Conservation (phyloP, 2,797 vertebrate genomes). For the Chelmon rostratus region DNA sequence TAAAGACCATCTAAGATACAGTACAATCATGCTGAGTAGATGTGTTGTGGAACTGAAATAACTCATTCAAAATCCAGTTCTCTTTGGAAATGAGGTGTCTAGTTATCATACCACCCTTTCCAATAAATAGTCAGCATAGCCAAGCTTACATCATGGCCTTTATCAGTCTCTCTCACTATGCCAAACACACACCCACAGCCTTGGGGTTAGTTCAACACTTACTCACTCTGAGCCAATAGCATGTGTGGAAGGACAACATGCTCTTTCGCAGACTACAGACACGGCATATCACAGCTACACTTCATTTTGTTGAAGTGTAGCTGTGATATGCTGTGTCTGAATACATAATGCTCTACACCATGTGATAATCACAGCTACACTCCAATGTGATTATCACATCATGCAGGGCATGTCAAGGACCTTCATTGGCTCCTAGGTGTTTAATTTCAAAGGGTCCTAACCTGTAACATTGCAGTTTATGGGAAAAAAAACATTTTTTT, state of each 20-base stretch:
- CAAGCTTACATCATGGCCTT: conserved; percentile 72
- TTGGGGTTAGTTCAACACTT: conserved; percentile 76
- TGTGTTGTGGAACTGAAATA: conserved; percentile 10
- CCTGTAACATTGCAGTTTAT: background rate
- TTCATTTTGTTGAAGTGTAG: conserved; percentile 55
- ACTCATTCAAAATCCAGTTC: conserved; percentile 7
- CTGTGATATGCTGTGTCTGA: conserved; percentile 45
- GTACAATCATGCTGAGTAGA: conserved; percentile 1
- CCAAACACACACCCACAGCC: conserved; percentile 71
- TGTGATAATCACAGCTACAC: conserved; percentile 25
- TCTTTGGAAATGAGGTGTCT: conserved; percentile 12
- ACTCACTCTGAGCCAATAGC: conserved; percentile 71
- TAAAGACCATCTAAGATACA: background rate
- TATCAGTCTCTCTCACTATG: conserved; percentile 66
- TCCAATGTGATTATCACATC: conserved; percentile 21
- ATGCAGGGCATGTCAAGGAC: background rate
- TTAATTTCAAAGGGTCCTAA: conserved; percentile 4
- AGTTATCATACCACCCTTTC: conserved; percentile 45
- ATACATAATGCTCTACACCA: conserved; percentile 25
- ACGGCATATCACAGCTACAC: conserved; percentile 66
- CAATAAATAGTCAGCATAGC: conserved; percentile 64
- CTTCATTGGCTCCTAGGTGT: background rate
- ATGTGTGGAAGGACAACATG: conserved; percentile 62
- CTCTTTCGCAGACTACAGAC: conserved; percentile 65
- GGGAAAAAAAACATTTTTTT: background rate